Evolutionary conservation across 2,113 vertebrate genomes (phyloP).

Genomic region (Ammospiza nelsoni): DNA sequence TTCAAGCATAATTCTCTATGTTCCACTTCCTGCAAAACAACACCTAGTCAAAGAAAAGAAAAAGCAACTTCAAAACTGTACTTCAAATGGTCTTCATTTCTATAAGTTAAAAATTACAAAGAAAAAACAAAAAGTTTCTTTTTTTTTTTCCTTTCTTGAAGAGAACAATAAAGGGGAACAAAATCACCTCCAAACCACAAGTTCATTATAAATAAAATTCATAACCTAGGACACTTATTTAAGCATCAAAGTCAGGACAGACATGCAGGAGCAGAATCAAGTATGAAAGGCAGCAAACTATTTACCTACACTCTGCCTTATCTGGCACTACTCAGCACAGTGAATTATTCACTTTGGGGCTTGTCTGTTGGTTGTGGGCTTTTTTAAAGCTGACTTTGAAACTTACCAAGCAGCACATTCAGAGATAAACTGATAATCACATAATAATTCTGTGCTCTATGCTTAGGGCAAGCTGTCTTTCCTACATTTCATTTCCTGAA

Average conservation of each 20-base stretch:
- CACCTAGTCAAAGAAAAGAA: background rate
- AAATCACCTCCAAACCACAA: background rate
- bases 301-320: constrained; percentile 9
- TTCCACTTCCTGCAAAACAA: background rate
- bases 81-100: background rate
- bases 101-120: background rate
- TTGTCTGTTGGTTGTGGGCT: background rate
- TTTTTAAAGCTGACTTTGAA: background rate
- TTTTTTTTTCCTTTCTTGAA: background rate
- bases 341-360: background rate
- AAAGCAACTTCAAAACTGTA: background rate
- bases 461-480: background rate
- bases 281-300: background rate
- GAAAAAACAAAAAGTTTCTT: background rate
- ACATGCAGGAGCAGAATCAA: background rate
- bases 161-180: background rate
- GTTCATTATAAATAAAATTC: background rate
- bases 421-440: background rate
- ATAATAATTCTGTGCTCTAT: background rate
- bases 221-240: background rate
- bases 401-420: background rate
- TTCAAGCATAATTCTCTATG: background rate
- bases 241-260: background rate
- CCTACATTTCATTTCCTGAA: background rate
- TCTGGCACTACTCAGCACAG: background rate